Percentiles rank a stretch among this genome's conserved stretches.
Conservation (phyloP, 2,113 vertebrate genomes). For the Channa argus region DNA sequence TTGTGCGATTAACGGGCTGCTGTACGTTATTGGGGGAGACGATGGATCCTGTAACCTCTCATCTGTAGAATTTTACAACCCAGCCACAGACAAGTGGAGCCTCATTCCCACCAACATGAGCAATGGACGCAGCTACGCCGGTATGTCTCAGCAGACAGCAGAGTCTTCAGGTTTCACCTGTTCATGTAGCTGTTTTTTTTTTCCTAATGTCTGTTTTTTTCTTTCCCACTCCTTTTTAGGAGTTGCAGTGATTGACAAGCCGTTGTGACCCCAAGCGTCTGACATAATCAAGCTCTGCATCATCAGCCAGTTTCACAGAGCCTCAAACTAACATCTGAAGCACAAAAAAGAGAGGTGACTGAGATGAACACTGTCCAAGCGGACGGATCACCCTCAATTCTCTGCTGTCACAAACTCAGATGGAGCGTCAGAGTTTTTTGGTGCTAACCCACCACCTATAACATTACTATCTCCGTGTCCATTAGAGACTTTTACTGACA, state of each 20-base stretch:
- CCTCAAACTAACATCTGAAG: slow-evolving; percentile 21
- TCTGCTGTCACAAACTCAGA: slow-evolving; percentile 1
- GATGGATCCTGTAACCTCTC: slow-evolving; percentile 96
- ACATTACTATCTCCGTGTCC: not conserved
- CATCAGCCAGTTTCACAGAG: not conserved
- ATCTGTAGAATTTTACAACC: slow-evolving; percentile 96
- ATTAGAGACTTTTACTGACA: not conserved
- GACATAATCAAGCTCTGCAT: not conserved
- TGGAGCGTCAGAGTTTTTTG: not conserved
- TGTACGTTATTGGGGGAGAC: slow-evolving; percentile 96
- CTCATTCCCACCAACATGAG: slow-evolving; percentile 96
- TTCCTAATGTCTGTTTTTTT: not conserved
- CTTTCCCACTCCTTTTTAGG: slow-evolving; percentile 80
- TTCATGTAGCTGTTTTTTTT: not conserved
- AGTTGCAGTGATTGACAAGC: slow-evolving; percentile 95
- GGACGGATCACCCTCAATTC: not conserved
- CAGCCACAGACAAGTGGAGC: slow-evolving; percentile 93
- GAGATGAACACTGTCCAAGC: not conserved
- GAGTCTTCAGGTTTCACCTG: not conserved
- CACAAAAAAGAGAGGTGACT: not conserved
- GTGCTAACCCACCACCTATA: not conserved
- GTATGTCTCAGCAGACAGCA: slow-evolving; percentile 66
- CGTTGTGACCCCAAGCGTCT: slow-evolving; percentile 83
- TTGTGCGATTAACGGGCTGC: slow-evolving; percentile 92
- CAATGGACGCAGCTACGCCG: slow-evolving; percentile 96